phyloP scores from a whole-genome alignment of 2,797 vertebrate species.

The Silurus aristotelis region DNA sequence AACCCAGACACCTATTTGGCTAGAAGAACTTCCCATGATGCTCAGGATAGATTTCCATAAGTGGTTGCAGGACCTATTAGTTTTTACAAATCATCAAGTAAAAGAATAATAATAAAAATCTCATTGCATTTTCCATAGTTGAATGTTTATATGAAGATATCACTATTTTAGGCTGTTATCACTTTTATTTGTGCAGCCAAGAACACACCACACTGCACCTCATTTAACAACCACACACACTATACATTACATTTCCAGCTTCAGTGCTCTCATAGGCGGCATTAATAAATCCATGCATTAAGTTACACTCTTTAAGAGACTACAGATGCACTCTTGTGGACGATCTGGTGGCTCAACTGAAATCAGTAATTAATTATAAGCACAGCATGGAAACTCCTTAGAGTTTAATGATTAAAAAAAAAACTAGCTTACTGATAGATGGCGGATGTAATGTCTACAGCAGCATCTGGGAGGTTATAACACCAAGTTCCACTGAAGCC shows the following conservation, averaged over 20 bases:
- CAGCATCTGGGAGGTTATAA: background rate
- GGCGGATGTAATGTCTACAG: background rate
- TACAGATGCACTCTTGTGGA: background rate
- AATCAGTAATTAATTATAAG: background rate
- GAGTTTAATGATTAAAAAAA: background rate
- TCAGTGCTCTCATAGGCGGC: background rate
- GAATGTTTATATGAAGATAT: background rate
- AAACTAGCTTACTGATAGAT: background rate
- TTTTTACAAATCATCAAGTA: background rate
- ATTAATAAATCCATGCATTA: background rate
- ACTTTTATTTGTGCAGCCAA: background rate
- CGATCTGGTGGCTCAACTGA: background rate
- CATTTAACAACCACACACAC: background rate
- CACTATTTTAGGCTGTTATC: background rate
- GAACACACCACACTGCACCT: background rate
- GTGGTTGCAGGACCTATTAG: background rate
- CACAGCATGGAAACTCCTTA: background rate
- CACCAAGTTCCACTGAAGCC: background rate
- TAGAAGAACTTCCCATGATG: background rate
- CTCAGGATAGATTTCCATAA: background rate
- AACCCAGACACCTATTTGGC: conserved; percentile 35
- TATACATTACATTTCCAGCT: background rate
- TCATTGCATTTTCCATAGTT: background rate
- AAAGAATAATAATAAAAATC: background rate
- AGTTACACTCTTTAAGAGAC: background rate